These are phyloP conservation scores for Campoletis raptor DNA, from an alignment of 2,888 invertebrate genomes.

Conservation along the genomic window DNA sequence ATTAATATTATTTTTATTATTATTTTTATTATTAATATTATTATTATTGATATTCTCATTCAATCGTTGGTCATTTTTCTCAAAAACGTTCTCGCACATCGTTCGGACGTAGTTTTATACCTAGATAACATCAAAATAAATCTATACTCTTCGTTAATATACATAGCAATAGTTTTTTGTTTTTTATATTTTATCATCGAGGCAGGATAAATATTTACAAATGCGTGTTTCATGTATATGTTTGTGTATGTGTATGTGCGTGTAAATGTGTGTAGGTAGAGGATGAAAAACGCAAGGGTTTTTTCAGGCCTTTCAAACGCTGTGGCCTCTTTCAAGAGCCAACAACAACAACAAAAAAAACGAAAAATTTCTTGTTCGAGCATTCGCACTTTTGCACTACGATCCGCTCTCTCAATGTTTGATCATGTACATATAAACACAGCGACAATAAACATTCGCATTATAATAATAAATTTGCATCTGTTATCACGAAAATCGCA, in stretches of 20 bases:
- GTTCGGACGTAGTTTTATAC: slow-evolving; percentile 75
- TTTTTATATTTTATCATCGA: slow-evolving; percentile 46
- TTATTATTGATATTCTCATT: slow-evolving; percentile 23
- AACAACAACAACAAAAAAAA: neutral
- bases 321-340: neutral
- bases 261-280: slow-evolving; percentile 71
- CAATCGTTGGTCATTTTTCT: slow-evolving; percentile 28
- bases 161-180: slow-evolving; percentile 78
- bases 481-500: neutral
- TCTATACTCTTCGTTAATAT: slow-evolving; percentile 80
- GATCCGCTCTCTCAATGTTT: slow-evolving; percentile 45
- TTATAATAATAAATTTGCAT: slow-evolving; percentile 25
- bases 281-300: slow-evolving; percentile 59
- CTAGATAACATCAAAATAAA: slow-evolving; percentile 85
- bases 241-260: neutral
- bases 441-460: slow-evolving; percentile 17
- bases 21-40: slow-evolving; percentile 6
- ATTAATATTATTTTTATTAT: slow-evolving; percentile 12
- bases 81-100: slow-evolving; percentile 50
- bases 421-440: slow-evolving; percentile 43
- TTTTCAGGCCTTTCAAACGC: slow-evolving; percentile 40
- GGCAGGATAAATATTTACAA: slow-evolving; percentile 63
- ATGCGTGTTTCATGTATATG: slow-evolving; percentile 7
- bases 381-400: slow-evolving; percentile 48
- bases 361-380: slow-evolving; percentile 2